Base-by-base conservation (phyloP, 2,888 invertebrate genomes). In the Hirtodrosophila alboralis region DNA sequence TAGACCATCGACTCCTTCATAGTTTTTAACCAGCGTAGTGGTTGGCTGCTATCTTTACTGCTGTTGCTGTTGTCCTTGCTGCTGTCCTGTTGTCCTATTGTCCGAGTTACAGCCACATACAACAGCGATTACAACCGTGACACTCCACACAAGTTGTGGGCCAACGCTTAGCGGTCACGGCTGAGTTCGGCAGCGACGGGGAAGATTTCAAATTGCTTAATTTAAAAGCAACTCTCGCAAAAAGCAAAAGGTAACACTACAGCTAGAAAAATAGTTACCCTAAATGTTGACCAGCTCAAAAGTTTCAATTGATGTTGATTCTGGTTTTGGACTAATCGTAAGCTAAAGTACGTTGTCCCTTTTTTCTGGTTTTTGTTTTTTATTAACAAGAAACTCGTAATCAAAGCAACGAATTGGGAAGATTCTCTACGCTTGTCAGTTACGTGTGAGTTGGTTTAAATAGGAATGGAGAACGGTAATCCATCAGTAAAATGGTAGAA, bases 121-220 rank as follows among this genome's bases (percentile, higher is more conserved):
- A 75, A 68, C 77, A 48, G 62, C 80, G 84, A 79, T 79, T 79
- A 83, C 77, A 79, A 56, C 72, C 64, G 80, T 76, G 84, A 79
- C 79, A 83, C 68, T 72, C 68, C 62, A 78, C 70, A 79, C 71
- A 64, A 66, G 62, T 61, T 81, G 77, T 72, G 80, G 75, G 51
- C 78, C 57, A 65, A 58, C 53, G 47, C 33, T 65, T 67, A 71
- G 71, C 43, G 83, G 83, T 65, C 47, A 41, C 8, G 49, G 48
- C 2, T 23, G 23, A 23, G 2, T 49, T 68, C 10, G 26, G 38
- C 28, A 45, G 34, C 52, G 65, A 38, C 48, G 58, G 83, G 59
- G 68, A 64, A 65, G 71, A 83, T 83, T 79, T 79, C 74, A 83
- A 79, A 86, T 86, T 81, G 86, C 81, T 86, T 80, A 81, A 81